Base-by-base conservation (phyloP, 1,140 invertebrate species). In the Marisa cornuarietis region DNA sequence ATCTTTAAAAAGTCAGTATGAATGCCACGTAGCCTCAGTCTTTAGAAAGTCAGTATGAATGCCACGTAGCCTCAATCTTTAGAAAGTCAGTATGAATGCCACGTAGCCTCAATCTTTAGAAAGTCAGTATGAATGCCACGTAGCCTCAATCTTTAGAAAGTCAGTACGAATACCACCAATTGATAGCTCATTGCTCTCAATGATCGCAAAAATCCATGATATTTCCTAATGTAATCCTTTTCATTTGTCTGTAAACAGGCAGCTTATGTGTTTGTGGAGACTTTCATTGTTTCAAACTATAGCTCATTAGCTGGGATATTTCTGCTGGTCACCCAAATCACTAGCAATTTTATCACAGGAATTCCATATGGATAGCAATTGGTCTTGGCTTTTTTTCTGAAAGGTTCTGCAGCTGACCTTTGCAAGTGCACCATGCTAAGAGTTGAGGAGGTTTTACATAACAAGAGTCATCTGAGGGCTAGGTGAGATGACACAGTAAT, bases 351-450 rank as follows among this genome's bases (percentile, higher is more conserved):
- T 4, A 22, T 66, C 18, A 52, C 49, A 78, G 10, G n/a, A n/a
- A n/a, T n/a, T n/a, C 65, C n/a, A 54, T n/a, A n/a, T n/a, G 63
- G 54, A n/a, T n/a, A n/a, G 63, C 74, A 52, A 22, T 8, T 31
- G 26, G 22, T n/a, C 22, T 22, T 69, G 68, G 72, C 18, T 79
- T 24, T 80, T 71, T 31, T 24, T 81, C 42, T 82, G 68, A 14
- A 82, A 93, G 93, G 93, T 10, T 92, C 93, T 13, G 93, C 93
- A 42, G 93, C 93, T 42, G 93, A 94, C 85, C 82, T 94, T 69
- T 93, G 93, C 87, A 94, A 94, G 86, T 86, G 87, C 58, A 93
- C 93, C n/a, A 93, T 93, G 93, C 78, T 92, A 42, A 83, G 85
- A 80, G 89, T 90, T n/a, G 86, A 90, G 80, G 79, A 85, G 22